Percentiles rank a stretch among this genome's conserved stretches.
Evolutionary conservation across 2,113 vertebrate genomes (phyloP).

Genomic region (Martes martes): DNA sequence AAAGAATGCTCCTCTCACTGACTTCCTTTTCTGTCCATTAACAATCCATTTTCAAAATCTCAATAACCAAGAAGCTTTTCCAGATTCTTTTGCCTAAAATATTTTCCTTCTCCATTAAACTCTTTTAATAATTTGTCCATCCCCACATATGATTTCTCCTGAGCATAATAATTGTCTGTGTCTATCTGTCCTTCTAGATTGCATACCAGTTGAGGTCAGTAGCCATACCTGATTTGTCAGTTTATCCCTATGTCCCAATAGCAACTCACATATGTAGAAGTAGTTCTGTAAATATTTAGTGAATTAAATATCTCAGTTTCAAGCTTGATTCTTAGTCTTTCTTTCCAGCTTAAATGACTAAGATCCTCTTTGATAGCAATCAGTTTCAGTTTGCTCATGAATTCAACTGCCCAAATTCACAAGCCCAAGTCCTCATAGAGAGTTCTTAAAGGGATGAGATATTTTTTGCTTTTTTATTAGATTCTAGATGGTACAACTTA

Average conservation of each 20-base stretch:
- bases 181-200: neutral
- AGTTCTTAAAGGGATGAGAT: neutral
- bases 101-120: neutral
- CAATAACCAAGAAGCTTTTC: neutral
- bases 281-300: neutral
- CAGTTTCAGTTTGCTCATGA: neutral
- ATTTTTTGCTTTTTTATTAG: neutral
- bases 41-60: neutral
- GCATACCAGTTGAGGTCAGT: neutral
- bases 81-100: neutral
- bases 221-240: neutral
- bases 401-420: neutral
- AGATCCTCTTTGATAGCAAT: neutral
- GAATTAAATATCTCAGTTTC: neutral
- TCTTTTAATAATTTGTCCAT: neutral
- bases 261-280: neutral
- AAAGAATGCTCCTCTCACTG: neutral
- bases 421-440: neutral
- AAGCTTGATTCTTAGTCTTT: neutral
- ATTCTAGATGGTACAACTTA: neutral
- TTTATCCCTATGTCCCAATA: neutral
- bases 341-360: neutral
- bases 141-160: neutral
- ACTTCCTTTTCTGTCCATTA: neutral
- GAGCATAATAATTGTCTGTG: neutral